Percentiles rank a stretch among this genome's conserved stretches.
These are phyloP conservation scores for Parauchenoglanis ngamensis DNA, from an alignment of 2,797 vertebrate genomes.

Conservation along the genomic window DNA sequence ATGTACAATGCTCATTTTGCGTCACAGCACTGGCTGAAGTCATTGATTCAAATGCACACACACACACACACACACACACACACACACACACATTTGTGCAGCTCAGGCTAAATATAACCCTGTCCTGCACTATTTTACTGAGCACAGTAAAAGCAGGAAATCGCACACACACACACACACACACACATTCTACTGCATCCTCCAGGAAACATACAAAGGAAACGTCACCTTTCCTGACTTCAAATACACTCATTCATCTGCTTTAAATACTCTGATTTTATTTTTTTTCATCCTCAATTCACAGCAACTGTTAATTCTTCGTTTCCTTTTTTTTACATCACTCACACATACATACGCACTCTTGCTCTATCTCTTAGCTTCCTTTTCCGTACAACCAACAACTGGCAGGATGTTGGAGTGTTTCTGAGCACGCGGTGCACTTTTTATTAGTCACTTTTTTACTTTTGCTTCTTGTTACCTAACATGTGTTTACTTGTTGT, in stretches of 20 bases:
- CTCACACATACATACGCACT: background rate
- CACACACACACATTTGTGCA: background rate
- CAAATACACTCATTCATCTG: background rate
- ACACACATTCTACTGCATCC: background rate
- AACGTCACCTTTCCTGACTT: slow-evolving; percentile 30
- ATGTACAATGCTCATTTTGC: slow-evolving; percentile 5
- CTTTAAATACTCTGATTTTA: background rate
- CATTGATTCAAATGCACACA: slow-evolving; percentile 37
- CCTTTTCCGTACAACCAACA: background rate
- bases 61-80: slow-evolving; percentile 6
- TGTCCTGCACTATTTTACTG: background rate
- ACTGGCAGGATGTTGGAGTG: too few species aligned
- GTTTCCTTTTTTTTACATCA: background rate
- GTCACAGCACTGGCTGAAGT: background rate
- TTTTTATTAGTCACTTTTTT: background rate
- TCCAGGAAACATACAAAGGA: slow-evolving; percentile 44
- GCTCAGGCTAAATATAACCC: slow-evolving; percentile 16
- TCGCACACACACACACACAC: background rate
- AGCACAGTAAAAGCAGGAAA: slow-evolving; percentile 10
- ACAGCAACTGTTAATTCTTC: background rate
- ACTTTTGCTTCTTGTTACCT: background rate
- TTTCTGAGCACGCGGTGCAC: too few species aligned
- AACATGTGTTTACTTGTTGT: background rate
- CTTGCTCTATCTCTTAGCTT: too few species aligned
- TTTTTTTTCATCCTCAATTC: background rate